These are phyloP conservation scores for Drosophila ananassae DNA, from an alignment of 1,140 invertebrate species.

Conservation along the genomic window DNA sequence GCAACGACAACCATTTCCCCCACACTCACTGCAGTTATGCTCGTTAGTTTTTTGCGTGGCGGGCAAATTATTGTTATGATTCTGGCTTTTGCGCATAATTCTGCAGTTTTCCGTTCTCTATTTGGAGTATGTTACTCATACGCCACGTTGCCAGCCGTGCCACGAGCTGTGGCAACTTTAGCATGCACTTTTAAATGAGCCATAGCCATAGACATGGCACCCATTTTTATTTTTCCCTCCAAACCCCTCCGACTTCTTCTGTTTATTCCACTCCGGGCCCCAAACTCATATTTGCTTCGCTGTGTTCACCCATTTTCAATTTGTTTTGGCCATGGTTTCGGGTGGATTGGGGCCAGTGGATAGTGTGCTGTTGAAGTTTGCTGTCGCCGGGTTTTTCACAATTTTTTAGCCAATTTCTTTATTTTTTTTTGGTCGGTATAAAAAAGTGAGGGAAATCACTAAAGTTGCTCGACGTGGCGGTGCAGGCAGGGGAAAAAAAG, in stretches of 20 bases:
- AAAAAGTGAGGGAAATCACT: slow-evolving; percentile 36
- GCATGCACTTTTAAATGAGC: slow-evolving; percentile 73
- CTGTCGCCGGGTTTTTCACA: slow-evolving; percentile 51
- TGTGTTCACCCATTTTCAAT: slow-evolving; percentile 69
- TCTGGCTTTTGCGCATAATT: slow-evolving; percentile 80
- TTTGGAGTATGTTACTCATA: slow-evolving; percentile 81
- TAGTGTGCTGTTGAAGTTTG: slow-evolving; percentile 37
- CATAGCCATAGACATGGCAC: slow-evolving; percentile 62
- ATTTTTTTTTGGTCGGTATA: slow-evolving; percentile 23
- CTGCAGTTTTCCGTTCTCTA: slow-evolving; percentile 64
- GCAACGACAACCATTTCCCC: slow-evolving; percentile 21
- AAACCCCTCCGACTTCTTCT: neutral
- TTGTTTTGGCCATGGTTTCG: slow-evolving; percentile 52
- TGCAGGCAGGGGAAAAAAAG: slow-evolving; percentile 9
- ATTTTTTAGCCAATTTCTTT: slow-evolving; percentile 24
- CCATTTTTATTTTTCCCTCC: slow-evolving; percentile 30
- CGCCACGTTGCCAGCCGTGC: slow-evolving; percentile 39
- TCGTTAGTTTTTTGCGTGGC: slow-evolving; percentile 45
- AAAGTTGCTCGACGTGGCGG: slow-evolving; percentile 24
- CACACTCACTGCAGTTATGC: slow-evolving; percentile 59
- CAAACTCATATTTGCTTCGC: slow-evolving; percentile 29
- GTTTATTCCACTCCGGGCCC: slow-evolving; percentile 8
- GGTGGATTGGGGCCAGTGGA: neutral
- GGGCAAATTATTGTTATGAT: slow-evolving; percentile 79
- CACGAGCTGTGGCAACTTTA: slow-evolving; percentile 25